phyloP scores from a whole-genome alignment of 37 sponge, comb jelly and placozoan genomes.

The Axinella damicornis region DNA sequence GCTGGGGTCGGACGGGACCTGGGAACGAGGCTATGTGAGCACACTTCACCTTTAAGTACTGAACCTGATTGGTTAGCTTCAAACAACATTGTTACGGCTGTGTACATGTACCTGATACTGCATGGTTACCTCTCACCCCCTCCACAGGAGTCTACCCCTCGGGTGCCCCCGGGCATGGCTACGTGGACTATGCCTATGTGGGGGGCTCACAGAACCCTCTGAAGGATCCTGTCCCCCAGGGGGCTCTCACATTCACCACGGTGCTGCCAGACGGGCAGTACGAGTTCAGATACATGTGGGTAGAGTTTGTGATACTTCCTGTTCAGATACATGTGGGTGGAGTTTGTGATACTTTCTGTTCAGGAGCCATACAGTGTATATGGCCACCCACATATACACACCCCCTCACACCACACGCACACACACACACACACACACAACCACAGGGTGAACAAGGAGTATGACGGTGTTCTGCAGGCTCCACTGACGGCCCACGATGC shows the following conservation, averaged over 20 bases:
- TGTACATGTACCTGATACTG: too few relatives aligned
- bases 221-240: slow-evolving; percentile 67
- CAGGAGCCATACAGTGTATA: too few relatives aligned
- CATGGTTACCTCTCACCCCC: too few relatives aligned
- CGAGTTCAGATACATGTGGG: slow-evolving; percentile 62
- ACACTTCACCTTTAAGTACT: too few relatives aligned
- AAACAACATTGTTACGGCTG: too few relatives aligned
- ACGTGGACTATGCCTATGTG: slow-evolving; percentile 75
- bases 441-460: slow-evolving; percentile 66
- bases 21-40: too few relatives aligned
- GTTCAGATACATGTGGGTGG: too few relatives aligned
- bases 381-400: too few relatives aligned
- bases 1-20: too few relatives aligned
- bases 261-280: slow-evolving; percentile 64
- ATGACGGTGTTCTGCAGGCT: slow-evolving; percentile 30
- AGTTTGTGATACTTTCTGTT: too few relatives aligned
- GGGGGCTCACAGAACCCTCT: slow-evolving; percentile 76
- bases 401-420: neutral
- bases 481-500: slow-evolving; percentile 13
- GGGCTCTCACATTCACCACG: slow-evolving; percentile 28
- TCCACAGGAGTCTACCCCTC: slow-evolving; percentile 56
- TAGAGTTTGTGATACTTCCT: too few relatives aligned
- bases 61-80: too few relatives aligned
- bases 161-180: slow-evolving; percentile 41
- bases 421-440: neutral